Base-by-base conservation (phyloP, 1,140 invertebrate species). In the Meloidogyne hapla region DNA sequence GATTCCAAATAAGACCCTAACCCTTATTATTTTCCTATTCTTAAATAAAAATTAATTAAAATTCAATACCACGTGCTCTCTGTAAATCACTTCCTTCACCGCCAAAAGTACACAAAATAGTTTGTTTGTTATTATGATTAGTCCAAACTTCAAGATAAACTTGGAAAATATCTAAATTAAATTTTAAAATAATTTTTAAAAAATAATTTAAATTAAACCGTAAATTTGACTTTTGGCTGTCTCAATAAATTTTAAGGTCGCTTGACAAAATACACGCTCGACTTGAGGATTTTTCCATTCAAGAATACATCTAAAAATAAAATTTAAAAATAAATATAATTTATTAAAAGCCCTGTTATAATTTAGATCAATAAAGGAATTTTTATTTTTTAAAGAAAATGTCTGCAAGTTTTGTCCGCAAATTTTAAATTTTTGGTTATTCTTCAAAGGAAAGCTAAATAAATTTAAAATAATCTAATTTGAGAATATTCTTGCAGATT, bases 281-380 rank as follows among this genome's bases (percentile, higher is more conserved):
- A 56, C 48, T 56, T 56, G 48, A 56, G 48, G 48, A 56, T 56
- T 56, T 56, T 56, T 56, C n/a, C 48, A n/a, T 56, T 56, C n/a
- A 2, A 56, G 6, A 21, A 56, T 56, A n/a, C 48, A 56, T 56
- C 48, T 56, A 56, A 56, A 56, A n/a, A 56, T 56, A 5, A 56
- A 56, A n/a, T 56, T n/a, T 18, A n/a, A n/a, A n/a, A n/a, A n/a
- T n/a, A n/a, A n/a, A n/a, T n/a, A n/a, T n/a, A n/a, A n/a, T n/a
- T n/a, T n/a, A n/a, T n/a, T n/a, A n/a, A n/a, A n/a, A n/a, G n/a
- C n/a, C n/a, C n/a, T n/a, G n/a, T n/a, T n/a, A n/a, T n/a, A n/a
- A n/a, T n/a, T n/a, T n/a, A n/a, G n/a, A n/a, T n/a, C n/a, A 48
- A 18, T 18, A 18, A 18, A 18, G 45, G 45, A 18, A 33, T 33